Conservation (phyloP, 2,888 invertebrate species). For the Pogonocherus hispidulus region DNA sequence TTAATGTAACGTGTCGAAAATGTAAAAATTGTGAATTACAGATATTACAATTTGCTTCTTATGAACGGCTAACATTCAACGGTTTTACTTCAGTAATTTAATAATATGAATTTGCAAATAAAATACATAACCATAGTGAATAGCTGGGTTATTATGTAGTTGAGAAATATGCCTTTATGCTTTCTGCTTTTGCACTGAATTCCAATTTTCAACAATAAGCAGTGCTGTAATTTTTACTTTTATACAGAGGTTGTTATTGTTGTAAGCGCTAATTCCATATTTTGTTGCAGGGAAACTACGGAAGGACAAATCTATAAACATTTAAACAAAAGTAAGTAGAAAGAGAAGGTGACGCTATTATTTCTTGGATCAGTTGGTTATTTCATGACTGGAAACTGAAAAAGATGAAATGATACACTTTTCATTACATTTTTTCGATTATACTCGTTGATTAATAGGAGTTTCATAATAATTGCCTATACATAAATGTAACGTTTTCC, state of each 20-base stretch:
- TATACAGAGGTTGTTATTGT: not conserved
- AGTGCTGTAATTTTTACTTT: not conserved
- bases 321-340: not conserved
- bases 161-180: not conserved
- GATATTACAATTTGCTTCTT: not conserved
- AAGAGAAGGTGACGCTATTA: no score
- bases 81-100: not conserved
- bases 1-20: not conserved
- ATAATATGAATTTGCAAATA: not conserved
- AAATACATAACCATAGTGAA: not conserved
- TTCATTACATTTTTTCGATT: no score
- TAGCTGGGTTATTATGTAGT: not conserved
- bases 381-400: no score
- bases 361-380: no score
- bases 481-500: no score
- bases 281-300: not conserved
- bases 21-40: not conserved
- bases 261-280: not conserved
- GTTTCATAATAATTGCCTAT: no score
- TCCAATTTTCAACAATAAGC: not conserved
- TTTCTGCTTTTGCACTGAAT: not conserved
- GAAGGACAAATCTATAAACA: not conserved
- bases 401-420: no score
- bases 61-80: not conserved
- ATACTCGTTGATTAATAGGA: no score